Conservation (phyloP, 2,113 vertebrate species). For the Zeus faber region DNA sequence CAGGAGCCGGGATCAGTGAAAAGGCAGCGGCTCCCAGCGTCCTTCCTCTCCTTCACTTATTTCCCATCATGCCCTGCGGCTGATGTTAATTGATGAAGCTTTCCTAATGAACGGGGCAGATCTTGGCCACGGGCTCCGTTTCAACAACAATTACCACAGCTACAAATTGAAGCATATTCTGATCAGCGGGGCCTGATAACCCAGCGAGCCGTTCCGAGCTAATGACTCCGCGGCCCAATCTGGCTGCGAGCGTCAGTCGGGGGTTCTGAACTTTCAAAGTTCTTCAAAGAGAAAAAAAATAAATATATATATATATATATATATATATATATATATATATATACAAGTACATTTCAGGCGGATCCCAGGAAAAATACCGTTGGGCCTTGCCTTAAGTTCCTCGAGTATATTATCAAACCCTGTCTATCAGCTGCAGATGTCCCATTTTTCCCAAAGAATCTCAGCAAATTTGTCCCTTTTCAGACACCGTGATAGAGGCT, state of each 20-base stretch:
- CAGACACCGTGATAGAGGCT: slow-evolving; percentile 2
- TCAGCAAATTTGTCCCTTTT: slow-evolving; percentile 2
- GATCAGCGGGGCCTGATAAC: slow-evolving; percentile 27
- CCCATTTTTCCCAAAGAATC: background rate
- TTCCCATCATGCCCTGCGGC: slow-evolving; percentile 25
- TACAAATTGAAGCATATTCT: slow-evolving; percentile 24
- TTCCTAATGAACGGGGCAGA: slow-evolving; percentile 41
- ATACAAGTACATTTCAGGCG: too few relatives aligned
- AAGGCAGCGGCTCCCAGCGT: too few relatives aligned
- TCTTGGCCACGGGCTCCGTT: slow-evolving; percentile 38
- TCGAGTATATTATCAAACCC: too few relatives aligned
- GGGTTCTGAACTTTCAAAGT: too few relatives aligned
- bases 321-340: too few relatives aligned
- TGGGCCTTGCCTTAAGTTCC: too few relatives aligned
- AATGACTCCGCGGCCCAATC: background rate
- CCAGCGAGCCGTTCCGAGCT: slow-evolving; percentile 5
- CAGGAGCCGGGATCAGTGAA: too few relatives aligned
- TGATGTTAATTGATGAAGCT: slow-evolving; percentile 46
- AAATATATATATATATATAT: too few relatives aligned
- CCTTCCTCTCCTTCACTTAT: too few relatives aligned
- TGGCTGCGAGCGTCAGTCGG: too few relatives aligned
- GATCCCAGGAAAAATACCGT: too few relatives aligned
- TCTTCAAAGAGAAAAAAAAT: background rate
- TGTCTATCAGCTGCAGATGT: background rate
- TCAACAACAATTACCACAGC: slow-evolving; percentile 45